Conservation (phyloP, 1,140 invertebrate genomes). For the Pissodes strobi region DNA sequence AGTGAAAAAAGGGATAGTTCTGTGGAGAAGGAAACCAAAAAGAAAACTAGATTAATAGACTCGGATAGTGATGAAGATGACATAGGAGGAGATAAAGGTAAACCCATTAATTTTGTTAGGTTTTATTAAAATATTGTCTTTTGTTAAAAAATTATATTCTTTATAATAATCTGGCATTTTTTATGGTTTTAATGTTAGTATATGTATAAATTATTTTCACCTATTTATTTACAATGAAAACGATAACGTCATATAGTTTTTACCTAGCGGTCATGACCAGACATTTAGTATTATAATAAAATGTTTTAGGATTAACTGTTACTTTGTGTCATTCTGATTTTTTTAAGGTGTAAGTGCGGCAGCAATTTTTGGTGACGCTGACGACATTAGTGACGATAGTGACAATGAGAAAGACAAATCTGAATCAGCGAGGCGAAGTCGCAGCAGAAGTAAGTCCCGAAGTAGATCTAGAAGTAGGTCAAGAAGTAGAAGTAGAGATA, state of each 20-base stretch:
- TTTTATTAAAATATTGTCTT: too few relatives aligned
- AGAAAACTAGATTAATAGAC: slow-evolving; percentile 58
- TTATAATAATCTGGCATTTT: too few relatives aligned
- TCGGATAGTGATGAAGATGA: slow-evolving; percentile 61
- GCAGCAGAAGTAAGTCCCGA: slow-evolving; percentile 45
- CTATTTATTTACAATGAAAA: too few relatives aligned
- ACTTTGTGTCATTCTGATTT: slow-evolving; percentile 12
- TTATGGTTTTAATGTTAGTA: too few relatives aligned
- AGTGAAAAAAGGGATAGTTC: slow-evolving; percentile 45
- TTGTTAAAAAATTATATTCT: too few relatives aligned
- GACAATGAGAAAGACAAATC: slow-evolving; percentile 67
- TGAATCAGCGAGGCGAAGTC: slow-evolving; percentile 40
- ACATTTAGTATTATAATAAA: too few relatives aligned
- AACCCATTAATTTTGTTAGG: too few relatives aligned
- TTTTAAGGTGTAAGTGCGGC: slow-evolving; percentile 64
- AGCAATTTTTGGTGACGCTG: slow-evolving; percentile 89
- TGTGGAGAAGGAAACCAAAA: slow-evolving; percentile 53
- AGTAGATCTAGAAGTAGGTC: slow-evolving; percentile 57
- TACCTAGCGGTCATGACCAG: too few relatives aligned
- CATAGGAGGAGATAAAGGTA: slow-evolving; percentile 48
- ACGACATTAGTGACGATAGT: slow-evolving; percentile 85
- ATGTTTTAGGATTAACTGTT: background rate
- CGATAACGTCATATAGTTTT: too few relatives aligned
- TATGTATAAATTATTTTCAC: too few relatives aligned
- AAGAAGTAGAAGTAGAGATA: slow-evolving; percentile 44